phyloP scores from a whole-genome alignment of 2,113 vertebrate species.

The Hemiscyllium ocellatum region DNA sequence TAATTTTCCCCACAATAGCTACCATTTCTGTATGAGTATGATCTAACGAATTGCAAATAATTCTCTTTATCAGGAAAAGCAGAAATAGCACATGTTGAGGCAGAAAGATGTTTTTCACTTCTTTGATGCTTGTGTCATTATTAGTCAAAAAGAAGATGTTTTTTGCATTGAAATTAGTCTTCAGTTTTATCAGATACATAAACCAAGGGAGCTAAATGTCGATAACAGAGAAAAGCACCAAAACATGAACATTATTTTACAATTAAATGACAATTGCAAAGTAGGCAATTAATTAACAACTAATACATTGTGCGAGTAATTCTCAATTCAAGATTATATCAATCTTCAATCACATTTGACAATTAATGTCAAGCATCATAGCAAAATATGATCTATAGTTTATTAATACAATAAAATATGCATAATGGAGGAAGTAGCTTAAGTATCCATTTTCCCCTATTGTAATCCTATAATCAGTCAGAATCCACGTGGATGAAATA shows the following conservation, averaged over 20 bases:
- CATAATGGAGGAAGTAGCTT: background rate
- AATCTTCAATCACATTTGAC: background rate
- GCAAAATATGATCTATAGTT: slow-evolving; percentile 8
- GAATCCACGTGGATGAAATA: background rate
- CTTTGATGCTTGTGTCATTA: background rate
- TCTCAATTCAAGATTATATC: background rate
- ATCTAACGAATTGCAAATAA: background rate
- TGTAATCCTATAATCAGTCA: background rate
- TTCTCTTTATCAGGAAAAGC: background rate
- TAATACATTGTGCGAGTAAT: background rate
- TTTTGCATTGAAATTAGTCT: background rate
- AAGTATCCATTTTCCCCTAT: background rate
- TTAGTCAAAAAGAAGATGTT: background rate
- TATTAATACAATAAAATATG: background rate
- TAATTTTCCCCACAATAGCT: background rate
- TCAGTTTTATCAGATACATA: background rate
- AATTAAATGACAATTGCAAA: slow-evolving; percentile 21
- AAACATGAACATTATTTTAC: slow-evolving; percentile 5
- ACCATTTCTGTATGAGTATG: background rate
- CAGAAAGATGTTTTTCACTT: background rate
- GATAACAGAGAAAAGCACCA: background rate
- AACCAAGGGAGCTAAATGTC: background rate
- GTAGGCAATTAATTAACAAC: background rate
- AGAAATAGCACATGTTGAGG: background rate
- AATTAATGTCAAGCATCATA: background rate